A percentile compares a stretch with the other conserved stretches of the same genome.
Conservation (phyloP, 2,797 vertebrate genomes). For the Rhinatrema bivittatum region DNA sequence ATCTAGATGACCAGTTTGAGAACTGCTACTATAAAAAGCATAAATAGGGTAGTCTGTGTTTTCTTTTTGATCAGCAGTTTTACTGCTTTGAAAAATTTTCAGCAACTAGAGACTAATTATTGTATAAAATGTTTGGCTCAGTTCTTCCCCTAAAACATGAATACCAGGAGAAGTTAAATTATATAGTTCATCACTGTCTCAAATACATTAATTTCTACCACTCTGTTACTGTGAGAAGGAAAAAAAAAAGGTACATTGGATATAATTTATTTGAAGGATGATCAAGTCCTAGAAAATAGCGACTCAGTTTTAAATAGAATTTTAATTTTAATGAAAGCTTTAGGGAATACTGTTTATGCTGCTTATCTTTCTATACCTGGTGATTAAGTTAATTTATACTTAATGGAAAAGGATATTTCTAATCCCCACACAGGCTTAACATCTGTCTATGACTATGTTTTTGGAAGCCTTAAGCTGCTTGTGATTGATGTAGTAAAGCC, state of each 20-base stretch:
- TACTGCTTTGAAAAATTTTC: no score
- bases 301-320: slow-evolving; percentile 58
- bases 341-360: slow-evolving; percentile 52
- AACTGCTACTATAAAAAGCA: no score
- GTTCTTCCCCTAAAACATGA: slow-evolving; percentile 16
- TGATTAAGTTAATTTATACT: slow-evolving; percentile 69
- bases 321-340: slow-evolving; percentile 64
- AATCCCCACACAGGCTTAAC: slow-evolving; percentile 51
- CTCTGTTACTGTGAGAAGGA: slow-evolving; percentile 39
- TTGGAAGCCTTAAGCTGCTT: slow-evolving; percentile 43
- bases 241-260: slow-evolving; percentile 45
- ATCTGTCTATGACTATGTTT: slow-evolving; percentile 50
- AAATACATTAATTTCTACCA: slow-evolving; percentile 43
- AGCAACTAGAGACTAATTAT: slow-evolving; percentile 37
- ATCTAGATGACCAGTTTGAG: no score
- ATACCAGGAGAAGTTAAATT: slow-evolving; percentile 40
- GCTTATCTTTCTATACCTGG: slow-evolving; percentile 61
- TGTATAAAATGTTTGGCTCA: slow-evolving; percentile 35
- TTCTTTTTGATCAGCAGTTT: no score
- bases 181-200: slow-evolving; percentile 41
- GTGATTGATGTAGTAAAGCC: slow-evolving; percentile 49
- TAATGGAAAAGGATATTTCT: slow-evolving; percentile 62
- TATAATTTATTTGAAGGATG: slow-evolving; percentile 49
- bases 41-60: no score
- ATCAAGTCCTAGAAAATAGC: slow-evolving; percentile 42